phyloP scores from a whole-genome alignment of 2,888 invertebrate species.

The Allolobophora icterica region DNA sequence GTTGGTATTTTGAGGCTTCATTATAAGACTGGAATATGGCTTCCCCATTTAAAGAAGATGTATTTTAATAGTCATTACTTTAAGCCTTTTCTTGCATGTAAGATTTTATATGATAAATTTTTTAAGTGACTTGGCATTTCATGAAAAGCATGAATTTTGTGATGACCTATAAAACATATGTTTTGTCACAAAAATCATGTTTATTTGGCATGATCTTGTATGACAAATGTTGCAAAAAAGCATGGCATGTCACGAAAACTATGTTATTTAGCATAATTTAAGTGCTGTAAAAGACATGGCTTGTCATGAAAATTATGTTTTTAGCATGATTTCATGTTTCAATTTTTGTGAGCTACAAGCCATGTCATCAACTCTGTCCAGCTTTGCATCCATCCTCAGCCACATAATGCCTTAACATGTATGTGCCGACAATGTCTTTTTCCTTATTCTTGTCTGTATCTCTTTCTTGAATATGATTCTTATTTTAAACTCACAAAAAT shows the following conservation, averaged over 20 bases:
- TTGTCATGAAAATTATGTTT: neutral
- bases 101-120: neutral
- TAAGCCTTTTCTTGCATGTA: neutral
- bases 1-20: neutral
- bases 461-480: neutral
- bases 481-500: neutral
- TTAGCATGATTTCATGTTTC: neutral
- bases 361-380: slow-evolving; percentile 25
- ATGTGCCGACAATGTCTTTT: neutral
- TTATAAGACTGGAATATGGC: neutral
- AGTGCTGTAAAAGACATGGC: neutral
- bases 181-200: no score
- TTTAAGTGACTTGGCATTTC: no score
- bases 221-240: no score
- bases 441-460: neutral
- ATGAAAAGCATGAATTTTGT: no score
- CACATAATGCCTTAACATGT: slow-evolving; percentile 9
- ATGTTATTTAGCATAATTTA: no score
- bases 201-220: no score
- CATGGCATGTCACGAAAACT: no score
- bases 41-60: neutral
- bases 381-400: slow-evolving; percentile 14
- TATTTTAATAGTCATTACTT: neutral
- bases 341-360: neutral
- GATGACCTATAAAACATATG: no score